Base-by-base conservation (phyloP, 1,140 invertebrate genomes). In the Drosophila truncata region DNA sequence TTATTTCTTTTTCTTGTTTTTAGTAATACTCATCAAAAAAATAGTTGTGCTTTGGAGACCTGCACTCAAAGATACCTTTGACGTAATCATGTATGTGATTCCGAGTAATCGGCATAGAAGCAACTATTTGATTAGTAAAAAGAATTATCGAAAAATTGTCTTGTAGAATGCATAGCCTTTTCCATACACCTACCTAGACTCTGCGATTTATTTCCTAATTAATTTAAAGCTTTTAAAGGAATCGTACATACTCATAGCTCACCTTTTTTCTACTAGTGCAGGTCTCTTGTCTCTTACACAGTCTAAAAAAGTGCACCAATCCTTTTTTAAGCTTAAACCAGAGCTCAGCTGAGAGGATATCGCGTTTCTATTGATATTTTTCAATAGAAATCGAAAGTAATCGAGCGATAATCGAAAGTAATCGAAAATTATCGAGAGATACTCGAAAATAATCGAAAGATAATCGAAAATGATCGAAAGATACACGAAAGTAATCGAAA, bases 31-130 rank as follows among this genome's bases (percentile, higher is more conserved):
- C 18, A 54, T 5, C 16, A 35, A 54, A 23, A 16, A 14, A 35
- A 54, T 37, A 54, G 33, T 33, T 52, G 50, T 35, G 31, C 29
- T 11, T 23, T 35, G 13, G 50, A 54, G 52, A 54, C 52, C 52
- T 54, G 50, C 50, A 35, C 46, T 27, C 23, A 52, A 33, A 20
- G 31, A 23, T 52, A 20, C 29, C 29, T 33, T 33, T 52, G 20
- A 52, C 3, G 27, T 14, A 52, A 52, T 52, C 29, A 20, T 23
- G 3, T 52, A 9, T 52, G 49, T 52, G 49, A 52, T 33, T 50
- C 23, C 27, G 47, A 47, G 23, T 16, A 27, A 27, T 25, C 25
- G 44, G 44, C 46, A 27, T 25, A 16, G 46, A 47, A 10, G 16
- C 2, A 27, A 49, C 25, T 1, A 14, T 52, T 52, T 29, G 27